Evolutionary conservation across 2,888 invertebrate genomes (phyloP).

Genomic region (Leptinotarsa haldemani): DNA sequence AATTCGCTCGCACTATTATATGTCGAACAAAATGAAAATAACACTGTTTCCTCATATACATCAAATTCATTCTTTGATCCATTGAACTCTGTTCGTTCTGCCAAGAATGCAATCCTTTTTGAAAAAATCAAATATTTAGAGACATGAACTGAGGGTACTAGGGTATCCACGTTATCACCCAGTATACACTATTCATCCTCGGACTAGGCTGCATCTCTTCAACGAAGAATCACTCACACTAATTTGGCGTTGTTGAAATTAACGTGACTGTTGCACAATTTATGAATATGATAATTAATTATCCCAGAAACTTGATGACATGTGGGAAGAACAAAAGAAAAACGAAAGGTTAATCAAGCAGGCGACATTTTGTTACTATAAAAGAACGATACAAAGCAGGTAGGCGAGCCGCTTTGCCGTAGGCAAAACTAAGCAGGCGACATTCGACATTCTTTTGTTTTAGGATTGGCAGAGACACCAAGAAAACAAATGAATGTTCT

Average conservation of each 20-base stretch:
- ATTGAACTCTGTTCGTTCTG: too few species aligned
- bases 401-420: constrained; percentile 49
- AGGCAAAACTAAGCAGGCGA: constrained; percentile 45
- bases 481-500: constrained; percentile 22
- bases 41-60: too few species aligned
- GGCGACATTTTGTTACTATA: constrained; percentile 45
- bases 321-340: constrained; percentile 43
- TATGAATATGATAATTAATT: not conserved
- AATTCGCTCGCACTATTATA: too few species aligned
- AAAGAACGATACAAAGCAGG: constrained; percentile 46
- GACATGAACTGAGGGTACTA: too few species aligned
- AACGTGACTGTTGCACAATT: constrained; percentile 1
- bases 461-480: constrained; percentile 36
- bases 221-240: not conserved
- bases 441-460: constrained; percentile 47
- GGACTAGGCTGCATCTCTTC: not conserved
- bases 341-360: constrained; percentile 44
- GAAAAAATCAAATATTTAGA: too few species aligned
- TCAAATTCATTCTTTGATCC: too few species aligned
- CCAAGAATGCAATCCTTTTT: too few species aligned
- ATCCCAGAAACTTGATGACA: constrained; percentile 30
- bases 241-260: not conserved
- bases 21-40: too few species aligned
- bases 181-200: not conserved
- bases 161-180: not conserved